Evolutionary conservation across 2,113 vertebrate species (phyloP).

Genomic region (Eleginops maclovinus): DNA sequence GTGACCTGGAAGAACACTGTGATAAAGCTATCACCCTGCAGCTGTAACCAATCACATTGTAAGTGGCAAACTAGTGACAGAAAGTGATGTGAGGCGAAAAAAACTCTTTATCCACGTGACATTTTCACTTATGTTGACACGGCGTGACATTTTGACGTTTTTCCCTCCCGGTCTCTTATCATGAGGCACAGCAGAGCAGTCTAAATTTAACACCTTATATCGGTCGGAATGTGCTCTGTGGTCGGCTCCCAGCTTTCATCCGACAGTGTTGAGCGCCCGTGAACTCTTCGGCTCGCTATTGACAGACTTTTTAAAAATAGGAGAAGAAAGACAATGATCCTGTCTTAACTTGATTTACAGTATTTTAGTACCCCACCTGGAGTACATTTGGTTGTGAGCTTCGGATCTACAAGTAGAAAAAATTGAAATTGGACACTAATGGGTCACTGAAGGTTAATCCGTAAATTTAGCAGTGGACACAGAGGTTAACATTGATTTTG

Average conservation of each 20-base stretch:
- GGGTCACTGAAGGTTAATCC: slow-evolving; percentile 40
- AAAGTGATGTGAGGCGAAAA: slow-evolving; percentile 52
- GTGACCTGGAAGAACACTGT: slow-evolving; percentile 30
- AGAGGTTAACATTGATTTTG: slow-evolving; percentile 33
- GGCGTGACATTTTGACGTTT: slow-evolving; percentile 52
- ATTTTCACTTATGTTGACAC: slow-evolving; percentile 59
- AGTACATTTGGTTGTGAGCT: slow-evolving; percentile 19
- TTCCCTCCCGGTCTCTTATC: slow-evolving; percentile 72
- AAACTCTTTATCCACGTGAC: slow-evolving; percentile 48
- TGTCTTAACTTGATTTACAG: slow-evolving; percentile 65
- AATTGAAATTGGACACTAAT: slow-evolving; percentile 30
- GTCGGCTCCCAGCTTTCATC: slow-evolving; percentile 71
- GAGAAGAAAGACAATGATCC: slow-evolving; percentile 69
- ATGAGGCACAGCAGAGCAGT: slow-evolving; percentile 64
- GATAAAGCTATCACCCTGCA: slow-evolving; percentile 53
- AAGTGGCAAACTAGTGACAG: slow-evolving; percentile 54
- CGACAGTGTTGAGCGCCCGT: slow-evolving; percentile 43
- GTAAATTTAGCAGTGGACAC: slow-evolving; percentile 29
- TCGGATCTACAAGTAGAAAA: slow-evolving; percentile 15
- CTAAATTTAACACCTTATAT: slow-evolving; percentile 84
- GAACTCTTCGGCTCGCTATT: slow-evolving; percentile 57
- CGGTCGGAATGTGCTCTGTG: slow-evolving; percentile 77
- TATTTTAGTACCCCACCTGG: slow-evolving; percentile 35
- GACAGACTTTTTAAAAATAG: slow-evolving; percentile 73
- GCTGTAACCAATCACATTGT: slow-evolving; percentile 29